phyloP scores from a whole-genome alignment of 2,113 vertebrate genomes.

The Cyanoderma ruficeps region DNA sequence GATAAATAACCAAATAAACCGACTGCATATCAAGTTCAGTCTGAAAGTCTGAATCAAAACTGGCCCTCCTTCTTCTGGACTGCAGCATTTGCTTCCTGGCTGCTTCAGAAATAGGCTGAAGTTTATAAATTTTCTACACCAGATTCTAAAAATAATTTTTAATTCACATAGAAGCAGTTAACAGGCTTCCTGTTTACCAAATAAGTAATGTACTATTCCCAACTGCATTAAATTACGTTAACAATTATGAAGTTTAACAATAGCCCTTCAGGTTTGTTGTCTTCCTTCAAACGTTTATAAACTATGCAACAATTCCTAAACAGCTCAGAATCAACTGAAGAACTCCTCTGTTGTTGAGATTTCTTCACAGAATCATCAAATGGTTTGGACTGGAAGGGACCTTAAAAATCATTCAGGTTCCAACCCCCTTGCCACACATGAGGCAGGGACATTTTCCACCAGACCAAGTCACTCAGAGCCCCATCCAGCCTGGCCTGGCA shows the following conservation, averaged over 20 bases:
- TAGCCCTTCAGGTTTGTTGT: not conserved
- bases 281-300: not conserved
- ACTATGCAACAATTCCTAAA: not conserved
- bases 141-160: conserved; percentile 40
- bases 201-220: not conserved
- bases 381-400: not conserved
- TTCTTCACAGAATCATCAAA: not conserved
- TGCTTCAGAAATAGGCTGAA: not conserved
- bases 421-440: not conserved
- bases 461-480: not conserved
- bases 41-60: not conserved
- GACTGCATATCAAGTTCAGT: not conserved
- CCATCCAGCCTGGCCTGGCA: not conserved
- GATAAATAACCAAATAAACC: not conserved
- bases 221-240: not conserved
- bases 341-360: not conserved
- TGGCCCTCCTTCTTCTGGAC: not conserved
- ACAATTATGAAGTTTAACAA: not conserved
- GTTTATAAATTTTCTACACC: not conserved
- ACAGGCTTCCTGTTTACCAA: conserved; percentile 31
- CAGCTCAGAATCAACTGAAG: not conserved
- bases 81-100: not conserved
- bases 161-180: conserved; percentile 4
- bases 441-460: not conserved
- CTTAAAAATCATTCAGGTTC: not conserved